Base-by-base conservation (phyloP, 1,140 invertebrate genomes). In the Drosophila littoralis region DNA sequence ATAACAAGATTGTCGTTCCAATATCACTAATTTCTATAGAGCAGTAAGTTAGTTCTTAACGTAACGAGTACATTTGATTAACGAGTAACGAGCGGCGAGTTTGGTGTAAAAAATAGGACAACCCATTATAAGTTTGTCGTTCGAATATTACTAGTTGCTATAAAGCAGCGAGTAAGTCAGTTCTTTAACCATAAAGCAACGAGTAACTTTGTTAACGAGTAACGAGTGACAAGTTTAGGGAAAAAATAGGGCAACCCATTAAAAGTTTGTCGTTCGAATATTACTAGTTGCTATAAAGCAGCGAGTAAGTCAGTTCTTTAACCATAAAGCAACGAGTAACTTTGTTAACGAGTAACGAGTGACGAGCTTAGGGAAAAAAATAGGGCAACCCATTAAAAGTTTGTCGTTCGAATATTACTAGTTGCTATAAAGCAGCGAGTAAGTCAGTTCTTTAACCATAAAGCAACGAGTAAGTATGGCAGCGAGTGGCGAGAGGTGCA, bases 41-140 rank as follows among this genome's bases (percentile, higher is more conserved):
- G 40, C 7, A 15, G 10, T 43, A 4, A 2, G 9, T 9, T 38
- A 10, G n/a, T 13, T 42, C 40, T 1, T 22, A 46, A 12, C 50
- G 22, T 2, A 60, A 38, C 58, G 40, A 43, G 22, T 58, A 32
- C 2, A 1, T 22, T 22, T 22, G 22, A n/a, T 3, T 22, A 45
- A 28, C 33, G 46, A 38, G 12, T 61, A 32, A 42, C 58, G 43
- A 60, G 33, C 22, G 4, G 10, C 43, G 42, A 46, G 42, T 46
- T 22, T 22, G 22, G 22, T 2, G 0, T 3, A 1, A 22, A 22
- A 22, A 22, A 22, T 22, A 22, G 3, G 2, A 3, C 22, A 22
- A 3, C 22, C 2, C 22, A 22, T 22, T 3, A 22, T 1, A 17
- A 17, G 2, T 22, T 22, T 1, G 1, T 22, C 2, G 22, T 22